Base-by-base conservation (phyloP, 2,113 vertebrate species). In the Perca flavescens region DNA sequence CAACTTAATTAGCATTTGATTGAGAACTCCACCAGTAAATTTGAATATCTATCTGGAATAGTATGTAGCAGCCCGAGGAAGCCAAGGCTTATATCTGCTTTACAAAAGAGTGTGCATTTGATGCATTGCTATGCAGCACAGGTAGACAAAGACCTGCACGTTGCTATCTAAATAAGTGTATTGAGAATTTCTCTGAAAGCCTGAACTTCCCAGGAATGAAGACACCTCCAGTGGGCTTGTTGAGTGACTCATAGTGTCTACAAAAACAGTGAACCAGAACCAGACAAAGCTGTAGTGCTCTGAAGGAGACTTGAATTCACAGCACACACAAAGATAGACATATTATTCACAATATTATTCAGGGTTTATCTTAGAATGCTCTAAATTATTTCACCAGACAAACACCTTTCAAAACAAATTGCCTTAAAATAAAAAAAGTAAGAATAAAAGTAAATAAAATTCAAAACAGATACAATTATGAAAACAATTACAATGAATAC, bases 1-100 rank as follows among this genome's bases (percentile, higher is more conserved):
- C 67, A 71, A 47, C 31, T 71, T 74, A 17, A 77, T 85, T 81
- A 86, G 76, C 77, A 86, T 86, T 85, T 74, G 74, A 83, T 74
- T 58, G 77, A 86, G 54, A 73, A 71, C 43, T 82, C 66, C 53
- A 63, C 28, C 14, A 66, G 77, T 36, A 77, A 56, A 89, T 85
- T 80, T 80, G 43, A 86, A 85, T 85, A 54, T 78, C 49, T 80
- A 74, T 78, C 49, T 54, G 61, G 49, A 84, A 78, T 74, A 28
- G 31, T 73, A 57, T 61, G 40, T 70, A 72, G 77, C 68, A 61
- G 64, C 21, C 47, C 46, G 13, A 68, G 28, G 64, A 76, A 76
- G 61, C 31, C 40, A 25, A 54, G 57, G 6, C 56, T 13, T 43
- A 28, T 25, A 19, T 75, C 58, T 69, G 65, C 75, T 82, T 72